Conservation (phyloP, 2,888 invertebrate genomes). For the Lypha dubia region DNA sequence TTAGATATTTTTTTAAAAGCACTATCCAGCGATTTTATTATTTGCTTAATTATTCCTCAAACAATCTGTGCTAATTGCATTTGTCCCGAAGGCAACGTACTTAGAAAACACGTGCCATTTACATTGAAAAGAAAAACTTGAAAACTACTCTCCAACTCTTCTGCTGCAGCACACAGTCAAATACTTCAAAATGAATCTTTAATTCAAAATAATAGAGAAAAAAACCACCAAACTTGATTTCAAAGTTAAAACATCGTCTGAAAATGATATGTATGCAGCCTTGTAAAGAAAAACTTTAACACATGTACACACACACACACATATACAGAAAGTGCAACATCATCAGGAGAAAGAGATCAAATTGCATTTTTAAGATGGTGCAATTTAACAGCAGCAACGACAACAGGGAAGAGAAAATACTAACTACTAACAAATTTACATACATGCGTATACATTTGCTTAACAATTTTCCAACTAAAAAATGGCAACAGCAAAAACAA, state of each 20-base stretch:
- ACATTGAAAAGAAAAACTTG: neutral
- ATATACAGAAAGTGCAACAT: constrained; percentile 22
- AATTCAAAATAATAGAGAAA: constrained; percentile 34
- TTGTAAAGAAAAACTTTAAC: neutral
- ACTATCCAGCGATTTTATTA: constrained; percentile 3
- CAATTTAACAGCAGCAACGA: neutral
- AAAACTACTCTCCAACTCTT: neutral
- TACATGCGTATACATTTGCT: constrained; percentile 70
- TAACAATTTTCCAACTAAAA: constrained; percentile 55
- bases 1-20: constrained; percentile 8
- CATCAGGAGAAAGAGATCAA: constrained; percentile 58
- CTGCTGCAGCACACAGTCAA: constrained; percentile 2
- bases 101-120: constrained; percentile 57
- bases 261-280: constrained; percentile 9
- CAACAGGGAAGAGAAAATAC: neutral
- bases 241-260: neutral
- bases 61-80: constrained; percentile 53
- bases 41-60: constrained; percentile 43
- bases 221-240: constrained; percentile 50
- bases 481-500: constrained; percentile 54
- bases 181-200: constrained; percentile 43
- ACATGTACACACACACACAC: too few species aligned
- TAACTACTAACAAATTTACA: constrained; percentile 63
- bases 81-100: constrained; percentile 31
- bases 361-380: constrained; percentile 38